Percentiles rank a stretch among this genome's conserved stretches.
Conservation (phyloP, 1,140 invertebrate species). For the Drosophila parabipectinata region DNA sequence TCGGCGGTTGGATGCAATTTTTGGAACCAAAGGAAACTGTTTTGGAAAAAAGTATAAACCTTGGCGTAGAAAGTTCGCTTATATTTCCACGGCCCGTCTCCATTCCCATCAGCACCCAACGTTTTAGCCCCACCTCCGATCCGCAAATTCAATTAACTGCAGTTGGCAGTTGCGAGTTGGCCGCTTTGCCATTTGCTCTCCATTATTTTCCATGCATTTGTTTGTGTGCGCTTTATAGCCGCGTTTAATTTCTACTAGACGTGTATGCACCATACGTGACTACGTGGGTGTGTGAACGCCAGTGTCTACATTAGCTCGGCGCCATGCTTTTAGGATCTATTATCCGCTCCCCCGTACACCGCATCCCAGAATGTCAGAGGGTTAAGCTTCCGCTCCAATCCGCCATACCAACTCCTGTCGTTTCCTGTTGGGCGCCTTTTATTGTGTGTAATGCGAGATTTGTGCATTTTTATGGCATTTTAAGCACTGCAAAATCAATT, state of each 20-base stretch:
- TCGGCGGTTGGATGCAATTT: not conserved
- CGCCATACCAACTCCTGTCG: not conserved
- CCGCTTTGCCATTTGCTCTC: slow-evolving; percentile 47
- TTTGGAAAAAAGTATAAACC: slow-evolving; percentile 18
- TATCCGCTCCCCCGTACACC: not conserved
- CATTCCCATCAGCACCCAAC: not conserved
- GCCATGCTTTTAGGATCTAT: slow-evolving; percentile 33
- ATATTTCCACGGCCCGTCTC: not conserved
- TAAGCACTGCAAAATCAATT: slow-evolving; percentile 69
- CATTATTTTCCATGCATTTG: slow-evolving; percentile 52
- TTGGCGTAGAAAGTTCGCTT: not conserved
- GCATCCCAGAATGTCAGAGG: not conserved
- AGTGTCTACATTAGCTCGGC: slow-evolving; percentile 34
- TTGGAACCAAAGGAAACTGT: slow-evolving; percentile 3
- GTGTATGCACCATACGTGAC: slow-evolving; percentile 1
- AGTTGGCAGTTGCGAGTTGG: slow-evolving; percentile 52
- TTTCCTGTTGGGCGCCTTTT: slow-evolving; percentile 36
- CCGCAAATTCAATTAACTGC: slow-evolving; percentile 68
- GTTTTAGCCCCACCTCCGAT: slow-evolving; percentile 13
- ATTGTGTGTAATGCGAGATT: slow-evolving; percentile 58
- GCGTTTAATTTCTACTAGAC: slow-evolving; percentile 49
- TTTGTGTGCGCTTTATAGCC: slow-evolving; percentile 30
- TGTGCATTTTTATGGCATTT: slow-evolving; percentile 66
- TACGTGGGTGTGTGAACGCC: not conserved
- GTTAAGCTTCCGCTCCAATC: slow-evolving; percentile 5